Conservation (phyloP, 2,888 invertebrate genomes). For the Caradrina kadenii region DNA sequence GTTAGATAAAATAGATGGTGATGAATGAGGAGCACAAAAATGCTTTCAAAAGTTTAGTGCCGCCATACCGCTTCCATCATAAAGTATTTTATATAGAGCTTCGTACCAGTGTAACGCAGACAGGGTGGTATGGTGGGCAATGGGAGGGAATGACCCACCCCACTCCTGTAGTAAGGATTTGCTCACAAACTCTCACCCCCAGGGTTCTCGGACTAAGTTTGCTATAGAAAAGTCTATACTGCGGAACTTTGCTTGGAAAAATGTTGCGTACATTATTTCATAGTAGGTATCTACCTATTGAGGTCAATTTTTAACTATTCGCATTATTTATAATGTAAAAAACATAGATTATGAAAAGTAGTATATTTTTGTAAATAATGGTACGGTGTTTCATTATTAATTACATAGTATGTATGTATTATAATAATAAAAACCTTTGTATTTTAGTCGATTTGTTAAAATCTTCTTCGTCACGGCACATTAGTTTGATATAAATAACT, state of each 20-base stretch:
- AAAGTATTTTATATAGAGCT: slow-evolving; percentile 26
- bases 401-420: no score
- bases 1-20: neutral
- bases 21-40: slow-evolving; percentile 6
- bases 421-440: no score
- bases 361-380: no score
- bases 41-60: slow-evolving; percentile 9
- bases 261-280: neutral
- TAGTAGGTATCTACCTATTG: no score
- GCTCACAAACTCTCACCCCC: slow-evolving; percentile 18
- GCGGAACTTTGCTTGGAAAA: neutral
- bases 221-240: neutral
- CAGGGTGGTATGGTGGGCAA: slow-evolving; percentile 22
- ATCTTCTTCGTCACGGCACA: no score
- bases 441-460: no score
- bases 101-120: slow-evolving; percentile 17
- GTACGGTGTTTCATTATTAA: no score
- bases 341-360: no score
- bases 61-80: neutral
- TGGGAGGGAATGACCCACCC: slow-evolving; percentile 20
- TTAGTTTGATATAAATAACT: neutral
- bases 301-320: no score
- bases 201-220: slow-evolving; percentile 15
- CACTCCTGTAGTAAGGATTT: slow-evolving; percentile 8
- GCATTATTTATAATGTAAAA: no score